Base-by-base conservation (phyloP, 2,797 vertebrate species). In the Danio albolineatus region DNA sequence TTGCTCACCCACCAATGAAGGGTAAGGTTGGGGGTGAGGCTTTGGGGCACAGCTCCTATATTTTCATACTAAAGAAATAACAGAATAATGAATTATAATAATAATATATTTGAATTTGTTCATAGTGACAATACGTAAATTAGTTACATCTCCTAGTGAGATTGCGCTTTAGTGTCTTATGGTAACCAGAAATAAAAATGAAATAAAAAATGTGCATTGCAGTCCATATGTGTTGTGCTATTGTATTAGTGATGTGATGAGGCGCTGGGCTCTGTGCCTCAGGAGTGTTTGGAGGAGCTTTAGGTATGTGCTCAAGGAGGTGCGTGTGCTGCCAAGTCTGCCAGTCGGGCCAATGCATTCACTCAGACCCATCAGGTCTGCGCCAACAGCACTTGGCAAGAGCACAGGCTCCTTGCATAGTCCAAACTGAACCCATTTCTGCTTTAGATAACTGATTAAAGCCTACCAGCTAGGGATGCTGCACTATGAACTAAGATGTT, bases 311-410 rank as follows among this genome's bases (percentile, higher is more conserved):
- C 36, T 67, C 53, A 60, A 73, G 75, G 66, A 79, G 65, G 65
- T 12, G 13, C 13, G 21, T 19, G 62, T 12, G 60, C 38, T 82
- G 83, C 78, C 84, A 82, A 61, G 62, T 41, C 69, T 46, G 66
- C 71, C 77, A 76, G 61, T 43, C 54, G 21, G 65, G 70, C 73
- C 51, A 62, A 73, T 44, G 74, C 73, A 73, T 82, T 86, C 76
- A 65, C 62, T 79, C 19, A 82, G 77, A 86, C 46, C 44, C 44
- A 53, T 17, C 71, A 53, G 59, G 66, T 19, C 67, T 51, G 36
- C 51, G 74, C 79, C 81, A 85, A 75, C n/a, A 74, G 17, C 60
- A n/a, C 48, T 79, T 82, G 81, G 81, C 75, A 80, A 73, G 80
- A 10, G 44, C 73, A 54, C 17, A 21, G 53, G 44, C 53, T 76